phyloP scores from a whole-genome alignment of 2,113 vertebrate genomes.

The Pelecanoides urinatrix region DNA sequence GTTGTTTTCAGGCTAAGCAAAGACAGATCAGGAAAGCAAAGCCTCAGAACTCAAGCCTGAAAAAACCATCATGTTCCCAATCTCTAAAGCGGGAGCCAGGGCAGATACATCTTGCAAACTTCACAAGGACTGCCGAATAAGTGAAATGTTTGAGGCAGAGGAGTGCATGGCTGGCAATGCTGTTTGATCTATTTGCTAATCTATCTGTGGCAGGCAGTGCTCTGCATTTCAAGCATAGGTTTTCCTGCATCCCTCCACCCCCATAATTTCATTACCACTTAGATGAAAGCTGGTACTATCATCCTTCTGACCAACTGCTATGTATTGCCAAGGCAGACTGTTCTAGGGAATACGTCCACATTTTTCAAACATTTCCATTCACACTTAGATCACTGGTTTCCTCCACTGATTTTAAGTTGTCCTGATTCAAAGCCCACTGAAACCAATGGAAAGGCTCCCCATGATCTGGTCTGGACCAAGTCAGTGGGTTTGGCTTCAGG shows the following conservation, averaged over 20 bases:
- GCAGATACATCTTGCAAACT: background rate
- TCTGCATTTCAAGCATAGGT: background rate
- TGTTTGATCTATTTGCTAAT: background rate
- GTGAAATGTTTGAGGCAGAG: background rate
- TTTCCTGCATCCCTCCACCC: background rate
- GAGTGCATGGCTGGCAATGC: background rate
- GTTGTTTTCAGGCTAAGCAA: background rate
- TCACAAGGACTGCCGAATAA: background rate
- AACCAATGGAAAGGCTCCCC: background rate
- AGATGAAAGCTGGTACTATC: background rate
- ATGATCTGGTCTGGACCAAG: rapidly evolving
- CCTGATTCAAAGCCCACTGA: background rate
- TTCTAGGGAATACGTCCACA: background rate
- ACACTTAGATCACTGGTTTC: background rate
- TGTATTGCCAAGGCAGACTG: background rate
- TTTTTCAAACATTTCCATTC: background rate
- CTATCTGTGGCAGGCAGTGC: background rate
- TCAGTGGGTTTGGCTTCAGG: background rate
- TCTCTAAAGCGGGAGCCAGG: background rate
- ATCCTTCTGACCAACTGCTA: background rate
- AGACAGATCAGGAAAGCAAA: constrained; percentile 1
- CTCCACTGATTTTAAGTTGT: background rate
- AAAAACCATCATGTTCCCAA: background rate
- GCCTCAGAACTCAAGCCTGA: background rate
- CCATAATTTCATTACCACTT: background rate